A percentile compares a stretch with the other conserved stretches of the same genome.
phyloP scores from a whole-genome alignment of 2,797 vertebrate species.

The Furcifer pardalis region DNA sequence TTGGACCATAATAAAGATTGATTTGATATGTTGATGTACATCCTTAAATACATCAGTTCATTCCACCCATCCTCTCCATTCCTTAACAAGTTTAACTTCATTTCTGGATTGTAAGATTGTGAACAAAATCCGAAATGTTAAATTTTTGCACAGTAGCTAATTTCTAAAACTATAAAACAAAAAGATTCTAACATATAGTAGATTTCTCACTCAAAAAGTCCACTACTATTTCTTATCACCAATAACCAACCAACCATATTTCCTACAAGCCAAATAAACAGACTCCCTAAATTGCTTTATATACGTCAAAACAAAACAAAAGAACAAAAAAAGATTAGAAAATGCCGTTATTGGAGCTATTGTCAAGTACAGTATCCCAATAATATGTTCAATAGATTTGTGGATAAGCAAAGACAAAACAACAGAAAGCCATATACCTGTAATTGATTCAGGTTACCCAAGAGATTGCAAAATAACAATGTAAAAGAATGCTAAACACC shows the following conservation, averaged over 20 bases:
- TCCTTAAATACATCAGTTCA: background rate
- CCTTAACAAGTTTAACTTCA: background rate
- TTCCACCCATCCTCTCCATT: background rate
- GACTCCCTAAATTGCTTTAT: background rate
- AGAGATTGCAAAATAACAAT: background rate
- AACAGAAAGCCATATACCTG: background rate
- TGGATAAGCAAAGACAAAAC: constrained; percentile 15
- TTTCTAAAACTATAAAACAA: background rate
- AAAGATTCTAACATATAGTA: background rate
- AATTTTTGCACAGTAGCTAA: background rate
- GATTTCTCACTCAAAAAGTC: background rate
- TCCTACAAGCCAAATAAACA: background rate
- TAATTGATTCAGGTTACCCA: constrained; percentile 17
- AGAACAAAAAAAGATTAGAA: background rate
- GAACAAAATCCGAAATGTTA: background rate
- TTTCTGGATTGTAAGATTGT: no score
- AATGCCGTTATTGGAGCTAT: background rate
- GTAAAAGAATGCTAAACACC: no score
- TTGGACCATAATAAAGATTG: no score
- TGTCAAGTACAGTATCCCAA: background rate
- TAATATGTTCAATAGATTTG: background rate
- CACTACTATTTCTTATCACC: background rate
- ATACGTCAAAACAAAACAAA: background rate
- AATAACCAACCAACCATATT: background rate
- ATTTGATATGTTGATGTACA: no score